Conservation (phyloP, 2,888 invertebrate species). For the Pristionchus fissidentatus region DNA sequence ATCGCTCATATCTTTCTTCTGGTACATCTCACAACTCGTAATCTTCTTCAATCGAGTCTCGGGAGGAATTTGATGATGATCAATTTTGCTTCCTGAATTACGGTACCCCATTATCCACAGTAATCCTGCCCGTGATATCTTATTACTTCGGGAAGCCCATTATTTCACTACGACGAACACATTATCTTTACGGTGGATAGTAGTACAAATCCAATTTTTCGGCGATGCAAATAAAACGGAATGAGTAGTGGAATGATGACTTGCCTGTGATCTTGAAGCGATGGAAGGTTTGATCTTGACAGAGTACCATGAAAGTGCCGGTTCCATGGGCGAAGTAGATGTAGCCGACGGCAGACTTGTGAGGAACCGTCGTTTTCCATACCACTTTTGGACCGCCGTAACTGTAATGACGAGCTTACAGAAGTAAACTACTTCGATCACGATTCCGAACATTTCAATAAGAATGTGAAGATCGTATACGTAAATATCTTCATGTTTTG, state of each 20-base stretch:
- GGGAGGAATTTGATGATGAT: constrained; percentile 20
- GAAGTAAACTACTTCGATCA: too few relatives aligned
- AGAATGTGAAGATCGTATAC: too few relatives aligned
- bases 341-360: constrained; percentile 5
- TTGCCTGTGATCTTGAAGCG: constrained; percentile 43
- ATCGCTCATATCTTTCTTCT: constrained; percentile 44
- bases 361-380: constrained; percentile 26
- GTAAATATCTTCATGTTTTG: too few relatives aligned
- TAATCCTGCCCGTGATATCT: too few relatives aligned
- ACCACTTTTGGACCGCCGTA: constrained; percentile 28
- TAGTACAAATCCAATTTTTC: too few relatives aligned
- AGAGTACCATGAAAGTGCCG: constrained; percentile 43
- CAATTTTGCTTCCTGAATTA: constrained; percentile 6
- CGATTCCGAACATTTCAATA: background rate
- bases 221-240: background rate
- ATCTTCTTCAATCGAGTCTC: constrained; percentile 48
- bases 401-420: too few relatives aligned
- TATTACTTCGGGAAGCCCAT: too few relatives aligned
- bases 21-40: constrained; percentile 47
- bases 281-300: constrained; percentile 48
- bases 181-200: too few relatives aligned
- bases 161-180: too few relatives aligned
- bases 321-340: constrained; percentile 48
- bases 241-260: background rate
- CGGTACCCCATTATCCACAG: background rate